These are phyloP conservation scores for Elephas maximus DNA, from an alignment of 2,113 vertebrate genomes.

Conservation along the genomic window DNA sequence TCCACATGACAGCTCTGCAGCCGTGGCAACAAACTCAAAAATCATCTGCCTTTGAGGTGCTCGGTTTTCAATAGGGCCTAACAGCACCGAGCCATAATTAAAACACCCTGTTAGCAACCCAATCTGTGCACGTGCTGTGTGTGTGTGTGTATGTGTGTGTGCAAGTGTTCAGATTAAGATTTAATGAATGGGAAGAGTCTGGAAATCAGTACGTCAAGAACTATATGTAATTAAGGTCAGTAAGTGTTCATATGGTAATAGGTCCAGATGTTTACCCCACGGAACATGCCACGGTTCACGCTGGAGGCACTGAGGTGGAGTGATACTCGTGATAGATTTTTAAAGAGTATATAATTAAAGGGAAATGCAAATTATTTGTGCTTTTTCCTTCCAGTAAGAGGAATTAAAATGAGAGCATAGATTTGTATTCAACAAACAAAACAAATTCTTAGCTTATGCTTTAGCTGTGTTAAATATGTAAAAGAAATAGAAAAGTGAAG, in stretches of 20 bases:
- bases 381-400: constrained; percentile 34
- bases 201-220: not conserved
- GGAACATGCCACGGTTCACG: not conserved
- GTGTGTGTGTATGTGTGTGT: accelerated
- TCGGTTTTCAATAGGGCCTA: not conserved
- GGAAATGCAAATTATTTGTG: not conserved
- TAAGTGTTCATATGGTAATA: not conserved
- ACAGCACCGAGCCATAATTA: not conserved
- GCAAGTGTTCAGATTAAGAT: not conserved
- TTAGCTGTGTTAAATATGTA: not conserved
- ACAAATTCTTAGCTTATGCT: not conserved
- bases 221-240: not conserved
- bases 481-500: not conserved
- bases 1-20: not conserved
- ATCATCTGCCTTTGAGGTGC: not conserved
- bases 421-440: not conserved
- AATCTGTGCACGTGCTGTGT: not conserved
- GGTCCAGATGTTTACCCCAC: not conserved
- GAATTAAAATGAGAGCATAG: not conserved
- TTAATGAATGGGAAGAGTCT: not conserved
- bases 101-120: not conserved
- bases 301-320: not conserved
- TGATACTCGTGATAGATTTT: not conserved
- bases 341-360: not conserved
- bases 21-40: not conserved